phyloP scores from a whole-genome alignment of 2,113 vertebrate genomes.

The Phoxinus phoxinus region DNA sequence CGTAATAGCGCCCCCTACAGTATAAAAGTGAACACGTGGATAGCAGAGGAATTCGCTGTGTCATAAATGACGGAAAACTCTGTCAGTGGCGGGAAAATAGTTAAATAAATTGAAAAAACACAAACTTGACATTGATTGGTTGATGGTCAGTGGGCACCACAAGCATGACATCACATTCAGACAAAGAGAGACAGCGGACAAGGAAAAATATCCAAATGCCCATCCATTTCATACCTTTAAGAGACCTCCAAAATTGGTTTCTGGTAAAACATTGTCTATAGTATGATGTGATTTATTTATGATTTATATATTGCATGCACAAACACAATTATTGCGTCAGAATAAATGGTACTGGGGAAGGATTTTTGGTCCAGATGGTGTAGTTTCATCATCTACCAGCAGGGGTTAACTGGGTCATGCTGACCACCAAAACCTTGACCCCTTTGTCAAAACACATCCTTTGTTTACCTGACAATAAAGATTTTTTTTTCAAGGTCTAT shows the following conservation, averaged over 20 bases:
- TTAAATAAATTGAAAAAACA: not conserved
- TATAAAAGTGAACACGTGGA: no score
- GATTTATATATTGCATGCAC: not conserved
- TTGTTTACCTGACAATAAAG: not conserved
- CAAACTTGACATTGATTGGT: not conserved
- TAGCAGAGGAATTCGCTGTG: no score
- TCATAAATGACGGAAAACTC: no score
- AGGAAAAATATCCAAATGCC: no score
- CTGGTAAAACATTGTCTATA: not conserved
- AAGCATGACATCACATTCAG: not conserved
- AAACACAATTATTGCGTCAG: not conserved
- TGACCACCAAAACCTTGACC: not conserved
- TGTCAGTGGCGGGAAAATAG: no score
- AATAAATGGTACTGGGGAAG: not conserved
- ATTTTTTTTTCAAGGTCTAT: not conserved
- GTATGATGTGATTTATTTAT: not conserved
- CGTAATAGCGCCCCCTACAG: no score
- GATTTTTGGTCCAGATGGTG: conserved; percentile 9
- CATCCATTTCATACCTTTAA: not conserved
- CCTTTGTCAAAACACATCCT: not conserved
- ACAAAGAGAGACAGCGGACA: no score
- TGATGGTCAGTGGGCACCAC: not conserved
- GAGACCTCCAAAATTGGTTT: no score
- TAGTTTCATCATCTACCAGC: not conserved
- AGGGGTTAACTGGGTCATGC: conserved; percentile 11